Conservation (phyloP, 2,888 invertebrate species). For the Marasmarcha lunaedactyla region DNA sequence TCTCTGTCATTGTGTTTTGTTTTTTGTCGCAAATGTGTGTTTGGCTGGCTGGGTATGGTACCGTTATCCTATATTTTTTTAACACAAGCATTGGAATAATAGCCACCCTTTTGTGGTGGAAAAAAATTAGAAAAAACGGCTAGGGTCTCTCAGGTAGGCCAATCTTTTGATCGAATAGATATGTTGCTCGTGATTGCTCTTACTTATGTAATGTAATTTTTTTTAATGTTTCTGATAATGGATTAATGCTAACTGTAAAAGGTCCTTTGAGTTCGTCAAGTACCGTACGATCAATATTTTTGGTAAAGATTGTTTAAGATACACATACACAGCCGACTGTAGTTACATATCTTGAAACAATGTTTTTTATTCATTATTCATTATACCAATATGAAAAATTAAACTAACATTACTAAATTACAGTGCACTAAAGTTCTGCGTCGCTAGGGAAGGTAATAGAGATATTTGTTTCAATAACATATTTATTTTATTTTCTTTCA, state of each 20-base stretch:
- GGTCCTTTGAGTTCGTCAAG: conserved; percentile 8
- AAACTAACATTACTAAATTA: too few relatives aligned
- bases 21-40: conserved; percentile 57
- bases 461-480: too few relatives aligned
- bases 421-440: too few relatives aligned
- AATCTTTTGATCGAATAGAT: conserved; percentile 53
- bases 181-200: conserved; percentile 42
- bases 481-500: too few relatives aligned
- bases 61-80: conserved; percentile 57
- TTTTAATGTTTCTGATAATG: conserved; percentile 32
- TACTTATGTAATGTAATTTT: conserved; percentile 36
- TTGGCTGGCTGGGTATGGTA: conserved; percentile 45
- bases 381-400: too few relatives aligned
- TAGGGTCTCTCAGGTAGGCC: conserved; percentile 53
- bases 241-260: conserved; percentile 38
- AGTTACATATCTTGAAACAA: too few relatives aligned
- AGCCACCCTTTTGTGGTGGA: conserved; percentile 48
- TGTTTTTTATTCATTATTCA: too few relatives aligned
- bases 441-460: too few relatives aligned
- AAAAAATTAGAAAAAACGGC: conserved; percentile 54
- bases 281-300: conserved; percentile 7
- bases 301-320: too few relatives aligned
- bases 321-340: too few relatives aligned
- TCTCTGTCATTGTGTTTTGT: conserved; percentile 53
- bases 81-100: conserved; percentile 38